Evolutionary conservation across 2,797 vertebrate genomes (phyloP), one percentile per base, ranked within the genome.

Genomic region (Melopsittacus undulatus): DNA sequence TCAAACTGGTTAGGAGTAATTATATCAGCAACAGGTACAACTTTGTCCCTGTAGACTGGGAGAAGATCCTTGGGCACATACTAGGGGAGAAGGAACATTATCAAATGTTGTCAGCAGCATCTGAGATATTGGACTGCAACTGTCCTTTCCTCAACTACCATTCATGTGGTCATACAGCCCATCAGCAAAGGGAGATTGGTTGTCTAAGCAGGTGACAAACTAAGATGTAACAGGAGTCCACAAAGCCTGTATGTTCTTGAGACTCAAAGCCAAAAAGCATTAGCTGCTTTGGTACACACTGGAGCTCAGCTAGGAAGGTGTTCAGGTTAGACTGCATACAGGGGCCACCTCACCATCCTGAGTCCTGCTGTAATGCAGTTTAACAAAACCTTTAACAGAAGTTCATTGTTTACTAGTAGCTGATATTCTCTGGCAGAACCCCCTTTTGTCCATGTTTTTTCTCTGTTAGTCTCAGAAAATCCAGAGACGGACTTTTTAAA

Each of bases 1-100:
- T 99, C 99, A 91, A 99, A 99, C 97, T 99, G 99, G 98, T 99
- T 99, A 13, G 99, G 99, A 66, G 99, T 99, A 69, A 99, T 99
- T 87, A 99, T 99, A 96, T 99, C 99, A 7, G 99, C 99, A 11
- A 99, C 98, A 1, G 99, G 99, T 48, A 99, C 99, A 75, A 99
- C 99, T 97, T 99, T 99, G 92, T 99, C 99, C 95, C 98, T 99
- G 93, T 99, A 99, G 84, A 99, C 99, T 0, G 99, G 99, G 69
- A 99, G 98, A 19, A 99, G 99, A 87, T 99, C 99, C 97, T 99
- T 96, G 13, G 99, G 99, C 70, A 99, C 99, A 4, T 99, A 99
- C 99, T 99, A 95, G 4, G 34, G 85, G 83, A 87, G 42, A 84
- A 86, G 32, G 90, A 84, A 77, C 7, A 29, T 18, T 7, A 81